A percentile compares a stretch with the other conserved stretches of the same genome.
phyloP scores from a whole-genome alignment of 2,113 vertebrate genomes.

The Gallinago undulata region DNA sequence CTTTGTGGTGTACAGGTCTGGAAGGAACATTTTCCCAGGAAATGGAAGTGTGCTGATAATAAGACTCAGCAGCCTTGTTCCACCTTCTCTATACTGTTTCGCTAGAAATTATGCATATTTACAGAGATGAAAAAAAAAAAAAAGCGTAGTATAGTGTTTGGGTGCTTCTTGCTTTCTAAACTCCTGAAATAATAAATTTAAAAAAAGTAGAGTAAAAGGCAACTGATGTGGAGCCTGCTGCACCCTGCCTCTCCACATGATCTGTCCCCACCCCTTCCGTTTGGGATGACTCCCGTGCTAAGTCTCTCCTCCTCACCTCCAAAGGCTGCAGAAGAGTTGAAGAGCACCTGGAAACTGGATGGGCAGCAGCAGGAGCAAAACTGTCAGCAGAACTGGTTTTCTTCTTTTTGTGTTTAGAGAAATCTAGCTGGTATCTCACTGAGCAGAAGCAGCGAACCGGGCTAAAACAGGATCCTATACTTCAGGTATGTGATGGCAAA shows the following conservation, averaged over 20 bases:
- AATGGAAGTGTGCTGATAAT: background rate
- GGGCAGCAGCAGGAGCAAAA: background rate
- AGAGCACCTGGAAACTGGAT: conserved; percentile 17
- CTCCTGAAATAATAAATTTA: background rate
- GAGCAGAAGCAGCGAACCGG: background rate
- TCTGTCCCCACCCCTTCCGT: conserved; percentile 42
- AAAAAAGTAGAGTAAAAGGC: background rate
- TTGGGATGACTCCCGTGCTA: background rate
- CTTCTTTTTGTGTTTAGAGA: background rate
- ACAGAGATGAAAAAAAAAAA: background rate
- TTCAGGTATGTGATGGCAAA: conserved; percentile 49
- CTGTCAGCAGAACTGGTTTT: background rate
- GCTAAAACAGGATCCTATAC: conserved; percentile 7
- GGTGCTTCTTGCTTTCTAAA: background rate
- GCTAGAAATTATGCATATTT: background rate
- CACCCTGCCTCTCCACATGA: conserved; percentile 1
- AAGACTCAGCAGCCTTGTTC: background rate
- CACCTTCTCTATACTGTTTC: background rate
- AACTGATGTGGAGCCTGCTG: background rate
- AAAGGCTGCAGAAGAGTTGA: conserved; percentile 29
- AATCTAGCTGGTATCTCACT: background rate
- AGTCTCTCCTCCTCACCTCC: conserved; percentile 43
- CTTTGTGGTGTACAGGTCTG: background rate
- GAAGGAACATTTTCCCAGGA: background rate
- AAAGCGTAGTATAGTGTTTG: background rate